These are phyloP conservation scores for Caenorhabditis sp. DNA, from an alignment of 2,888 invertebrate genomes.

Conservation along the genomic window DNA sequence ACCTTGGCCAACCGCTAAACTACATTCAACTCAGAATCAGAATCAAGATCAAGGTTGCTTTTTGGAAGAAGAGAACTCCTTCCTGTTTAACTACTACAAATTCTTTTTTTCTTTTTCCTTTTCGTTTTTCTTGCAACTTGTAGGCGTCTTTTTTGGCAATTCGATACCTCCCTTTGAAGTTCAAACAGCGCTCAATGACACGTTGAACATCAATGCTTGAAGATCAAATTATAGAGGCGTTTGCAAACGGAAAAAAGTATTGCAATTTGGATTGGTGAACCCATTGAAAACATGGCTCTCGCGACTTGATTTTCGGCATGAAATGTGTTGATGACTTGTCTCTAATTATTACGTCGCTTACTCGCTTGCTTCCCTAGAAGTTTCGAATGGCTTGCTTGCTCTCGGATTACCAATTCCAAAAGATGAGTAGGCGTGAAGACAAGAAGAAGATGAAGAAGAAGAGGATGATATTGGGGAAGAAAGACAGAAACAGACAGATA, in stretches of 20 bases:
- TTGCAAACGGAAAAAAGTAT: slow-evolving; percentile 28
- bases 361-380: too few relatives aligned
- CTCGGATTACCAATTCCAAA: too few relatives aligned
- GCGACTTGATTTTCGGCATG: too few relatives aligned
- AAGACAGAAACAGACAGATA: too few relatives aligned
- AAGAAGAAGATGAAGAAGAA: background rate
- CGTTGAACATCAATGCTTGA: slow-evolving; percentile 51
- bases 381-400: too few relatives aligned
- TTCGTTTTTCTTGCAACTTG: too few relatives aligned
- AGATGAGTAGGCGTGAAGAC: slow-evolving; percentile 20
- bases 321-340: slow-evolving; percentile 36
- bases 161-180: slow-evolving; percentile 30
- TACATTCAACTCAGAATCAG: background rate
- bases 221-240: slow-evolving; percentile 31
- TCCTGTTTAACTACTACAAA: too few relatives aligned
- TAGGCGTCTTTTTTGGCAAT: slow-evolving; percentile 22
- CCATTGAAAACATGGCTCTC: too few relatives aligned
- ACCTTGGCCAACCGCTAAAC: slow-evolving; percentile 10
- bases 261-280: slow-evolving; percentile 45
- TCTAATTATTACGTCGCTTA: slow-evolving; percentile 39
- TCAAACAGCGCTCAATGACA: slow-evolving; percentile 57
- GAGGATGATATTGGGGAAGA: too few relatives aligned
- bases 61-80: too few relatives aligned
- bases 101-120: too few relatives aligned
- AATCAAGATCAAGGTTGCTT: slow-evolving; percentile 1